Evolutionary conservation across 1,140 invertebrate species (phyloP).

Genomic region (Pinna nobilis): DNA sequence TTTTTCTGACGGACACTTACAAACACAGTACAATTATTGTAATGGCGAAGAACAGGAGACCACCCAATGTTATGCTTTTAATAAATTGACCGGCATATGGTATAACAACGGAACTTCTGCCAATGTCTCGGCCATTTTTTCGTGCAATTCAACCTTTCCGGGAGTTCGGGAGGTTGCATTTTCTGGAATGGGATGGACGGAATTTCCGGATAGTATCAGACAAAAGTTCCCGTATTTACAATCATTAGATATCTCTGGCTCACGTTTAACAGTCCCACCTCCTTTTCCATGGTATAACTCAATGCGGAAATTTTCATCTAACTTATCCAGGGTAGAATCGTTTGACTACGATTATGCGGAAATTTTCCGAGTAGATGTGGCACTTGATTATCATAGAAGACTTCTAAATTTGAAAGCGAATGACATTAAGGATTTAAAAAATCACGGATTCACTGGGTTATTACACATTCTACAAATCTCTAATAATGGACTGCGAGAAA

Average conservation of each 20-base stretch:
- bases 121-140: conserved; percentile 11
- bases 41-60: too few relatives aligned
- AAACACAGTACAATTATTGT: too few relatives aligned
- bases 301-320: conserved; percentile 21
- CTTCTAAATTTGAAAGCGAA: conserved; percentile 47
- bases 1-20: background rate
- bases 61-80: background rate
- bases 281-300: conserved; percentile 52
- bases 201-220: conserved; percentile 28
- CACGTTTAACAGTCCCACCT: conserved; percentile 43
- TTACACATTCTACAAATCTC: conserved; percentile 50
- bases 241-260: conserved; percentile 46
- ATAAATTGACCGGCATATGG: background rate
- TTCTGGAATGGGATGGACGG: conserved; percentile 29
- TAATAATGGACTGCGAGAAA: conserved; percentile 34
- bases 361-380: conserved; percentile 29
- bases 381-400: conserved; percentile 40
- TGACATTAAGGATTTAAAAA: conserved; percentile 40
- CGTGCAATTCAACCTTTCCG: conserved; percentile 16
- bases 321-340: conserved; percentile 43
- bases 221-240: conserved; percentile 53
- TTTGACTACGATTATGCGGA: conserved; percentile 48
- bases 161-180: conserved; percentile 41
- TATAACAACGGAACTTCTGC: background rate
- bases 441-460: conserved; percentile 43